Evolutionary conservation across 2,113 vertebrate species (phyloP), one percentile per base, ranked within the genome.

Genomic region (Thinocorus orbignyianus): DNA sequence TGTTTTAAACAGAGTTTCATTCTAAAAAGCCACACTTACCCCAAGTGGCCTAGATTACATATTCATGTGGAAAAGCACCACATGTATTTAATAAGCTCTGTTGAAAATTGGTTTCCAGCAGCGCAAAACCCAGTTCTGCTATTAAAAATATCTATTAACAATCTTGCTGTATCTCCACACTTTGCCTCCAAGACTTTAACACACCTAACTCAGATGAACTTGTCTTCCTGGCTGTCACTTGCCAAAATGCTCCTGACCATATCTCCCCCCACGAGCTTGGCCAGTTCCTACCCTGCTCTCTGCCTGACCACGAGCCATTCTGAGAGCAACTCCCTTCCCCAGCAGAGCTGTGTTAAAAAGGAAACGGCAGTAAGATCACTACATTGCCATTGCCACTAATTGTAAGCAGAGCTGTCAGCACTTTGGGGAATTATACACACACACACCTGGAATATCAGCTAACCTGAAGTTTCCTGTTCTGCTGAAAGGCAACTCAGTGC

Each of bases 361-460:
- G 81, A 85, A 96, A 95, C 0, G 3, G 13, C 74, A 70, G 73
- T 60, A 95, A 97, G 81, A 86, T 64, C 95, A 88, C 7, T 96
- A 82, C 95, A 88, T 8, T 96, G 84, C 71, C 61, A 95, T 94
- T 91, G 92, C 71, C 95, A 96, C 88, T 85, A 95, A 88, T 70
- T 94, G 92, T 91, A 90, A 91, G 68, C 88, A 90, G 81, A 98
- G 92, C 80, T 96, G 97, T 95, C 97, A 97, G 96, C 95, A 95
- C 95, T 97, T 91, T 73, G 81, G 93, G 66, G 93, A 97, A 97
- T 97, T 97, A 97, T 12, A 97, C 11, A 96, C 64, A 95, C 64
- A 95, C 92, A 94, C 94, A 96, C 92, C 60, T 77, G 95, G 94
- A 96, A 42, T 91, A 96, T 93, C 94, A 97, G 84, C 95, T 86